These are phyloP conservation scores for Aethes cnicana DNA, from an alignment of 2,888 invertebrate species.

Conservation along the genomic window DNA sequence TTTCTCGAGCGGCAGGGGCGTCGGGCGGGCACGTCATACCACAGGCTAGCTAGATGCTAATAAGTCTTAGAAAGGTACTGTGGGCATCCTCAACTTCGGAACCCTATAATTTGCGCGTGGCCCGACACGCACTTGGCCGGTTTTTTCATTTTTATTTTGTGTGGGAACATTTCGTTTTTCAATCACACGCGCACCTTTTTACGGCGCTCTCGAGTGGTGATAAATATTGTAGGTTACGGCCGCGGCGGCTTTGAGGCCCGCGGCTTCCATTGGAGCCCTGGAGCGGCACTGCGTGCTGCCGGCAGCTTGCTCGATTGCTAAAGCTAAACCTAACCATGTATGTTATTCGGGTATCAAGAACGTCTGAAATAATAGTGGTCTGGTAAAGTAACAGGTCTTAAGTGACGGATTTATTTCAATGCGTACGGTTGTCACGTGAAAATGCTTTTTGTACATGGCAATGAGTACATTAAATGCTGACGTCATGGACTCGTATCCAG, in stretches of 20 bases:
- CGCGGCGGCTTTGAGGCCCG: slow-evolving; percentile 65
- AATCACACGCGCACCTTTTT: slow-evolving; percentile 70
- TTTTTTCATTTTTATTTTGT: slow-evolving; percentile 59
- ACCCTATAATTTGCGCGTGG: too few species aligned
- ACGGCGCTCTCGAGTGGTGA: slow-evolving; percentile 59
- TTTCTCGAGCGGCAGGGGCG: too few species aligned
- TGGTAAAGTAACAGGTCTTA: background rate
- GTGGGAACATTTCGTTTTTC: slow-evolving; percentile 74
- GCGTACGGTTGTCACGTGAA: slow-evolving; percentile 6
- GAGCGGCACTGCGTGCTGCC: slow-evolving; percentile 7
- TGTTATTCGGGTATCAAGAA: slow-evolving; percentile 3
- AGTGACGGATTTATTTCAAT: slow-evolving; percentile 9
- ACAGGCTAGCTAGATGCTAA: too few species aligned
- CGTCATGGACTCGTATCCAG: slow-evolving; percentile 7
- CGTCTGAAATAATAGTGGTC: slow-evolving; percentile 6
- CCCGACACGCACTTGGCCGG: too few species aligned
- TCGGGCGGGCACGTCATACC: too few species aligned
- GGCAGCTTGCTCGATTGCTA: slow-evolving; percentile 28
- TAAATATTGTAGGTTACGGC: slow-evolving; percentile 76
- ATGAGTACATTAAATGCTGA: slow-evolving; percentile 1
- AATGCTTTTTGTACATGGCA: background rate
- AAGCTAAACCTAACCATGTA: slow-evolving; percentile 7
- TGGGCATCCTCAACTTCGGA: too few species aligned
- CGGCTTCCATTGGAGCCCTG: slow-evolving; percentile 7
- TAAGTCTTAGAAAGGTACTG: too few species aligned